Evolutionary conservation across 64 coral and sea anemone species (phyloP).

Genomic region (Porites australiensis): DNA sequence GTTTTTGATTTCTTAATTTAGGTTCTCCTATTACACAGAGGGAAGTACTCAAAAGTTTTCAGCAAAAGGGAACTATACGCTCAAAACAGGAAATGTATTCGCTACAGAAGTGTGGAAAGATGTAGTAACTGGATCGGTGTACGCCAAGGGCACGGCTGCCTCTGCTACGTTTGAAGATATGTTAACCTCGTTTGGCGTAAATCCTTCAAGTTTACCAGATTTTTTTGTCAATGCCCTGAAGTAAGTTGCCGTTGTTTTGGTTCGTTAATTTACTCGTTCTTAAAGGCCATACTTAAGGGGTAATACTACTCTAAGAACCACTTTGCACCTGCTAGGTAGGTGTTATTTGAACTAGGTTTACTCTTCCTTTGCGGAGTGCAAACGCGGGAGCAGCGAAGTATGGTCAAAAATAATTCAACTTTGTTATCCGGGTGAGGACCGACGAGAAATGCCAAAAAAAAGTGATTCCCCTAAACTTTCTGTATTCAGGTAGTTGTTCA

Average conservation of each 20-base stretch:
- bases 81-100: conserved; percentile 62
- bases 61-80: conserved; percentile 85
- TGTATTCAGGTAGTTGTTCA: no score
- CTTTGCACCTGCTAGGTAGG: no score
- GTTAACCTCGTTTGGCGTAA: conserved; percentile 57
- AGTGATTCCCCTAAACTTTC: no score
- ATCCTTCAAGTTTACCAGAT: conserved; percentile 51
- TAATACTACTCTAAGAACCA: background rate
- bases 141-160: conserved; percentile 68
- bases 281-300: background rate
- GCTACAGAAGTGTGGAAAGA: conserved; percentile 84
- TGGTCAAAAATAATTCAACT: no score
- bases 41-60: conserved; percentile 87
- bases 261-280: background rate
- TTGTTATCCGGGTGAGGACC: no score
- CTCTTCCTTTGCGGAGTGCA: no score
- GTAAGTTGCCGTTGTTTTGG: conserved; percentile 29
- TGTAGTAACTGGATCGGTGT: conserved; percentile 25
- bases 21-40: conserved; percentile 90
- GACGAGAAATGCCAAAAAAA: no score
- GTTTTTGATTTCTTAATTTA: background rate
- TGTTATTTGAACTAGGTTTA: no score
- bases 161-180: conserved; percentile 68
- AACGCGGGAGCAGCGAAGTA: no score
- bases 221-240: conserved; percentile 72